Base-by-base conservation (phyloP, 2,888 invertebrate species). In the Callinectes sapidus region DNA sequence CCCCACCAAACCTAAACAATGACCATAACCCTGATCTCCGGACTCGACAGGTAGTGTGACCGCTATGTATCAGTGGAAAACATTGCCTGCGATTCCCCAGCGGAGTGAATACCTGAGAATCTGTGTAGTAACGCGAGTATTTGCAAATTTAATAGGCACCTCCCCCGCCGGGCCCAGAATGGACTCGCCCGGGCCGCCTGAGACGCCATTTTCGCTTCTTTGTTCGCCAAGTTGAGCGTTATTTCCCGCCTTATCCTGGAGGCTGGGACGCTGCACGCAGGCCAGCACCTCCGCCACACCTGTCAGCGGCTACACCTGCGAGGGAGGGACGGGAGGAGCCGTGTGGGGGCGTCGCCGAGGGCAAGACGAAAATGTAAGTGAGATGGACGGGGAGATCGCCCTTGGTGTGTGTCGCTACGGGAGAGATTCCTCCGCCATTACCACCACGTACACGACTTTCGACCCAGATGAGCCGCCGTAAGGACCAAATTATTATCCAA, bases 181-280 rank as follows among this genome's bases (percentile, higher is more conserved):
- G 92, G 91, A 81, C 91, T 88, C 91, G 55, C 90, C 91, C 92
- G 71, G 81, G 28, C 88, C 48, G 85, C 77, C 89, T 14, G 86
- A 89, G 89, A 88, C 94, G 94, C 94, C 94, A 94, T 94, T 94
- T 93, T 94, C 93, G 93, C 94, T 92, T 93, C 94, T 94, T 93
- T 93, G 94, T 94, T 91, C 94, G 92, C 87, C 32, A 93, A 92
- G 93, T 93, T 91, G 92, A 93, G 93, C 86, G 87, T 89, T 91
- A 93, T 93, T 93, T 94, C 89, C 71, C 85, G 90, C 71, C 92
- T 91, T 91, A 94, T 90, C 71, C 89, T 89, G 85, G 90, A 86
- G 61, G 86, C 85, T 77, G 77, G 86, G 55, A 18, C 28, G 54
- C 85, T 85, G 87, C 89, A 91, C 90, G 39, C 48, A 66, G 91